Conservation (phyloP, 2,888 invertebrate species). For the Beris chalybata region DNA sequence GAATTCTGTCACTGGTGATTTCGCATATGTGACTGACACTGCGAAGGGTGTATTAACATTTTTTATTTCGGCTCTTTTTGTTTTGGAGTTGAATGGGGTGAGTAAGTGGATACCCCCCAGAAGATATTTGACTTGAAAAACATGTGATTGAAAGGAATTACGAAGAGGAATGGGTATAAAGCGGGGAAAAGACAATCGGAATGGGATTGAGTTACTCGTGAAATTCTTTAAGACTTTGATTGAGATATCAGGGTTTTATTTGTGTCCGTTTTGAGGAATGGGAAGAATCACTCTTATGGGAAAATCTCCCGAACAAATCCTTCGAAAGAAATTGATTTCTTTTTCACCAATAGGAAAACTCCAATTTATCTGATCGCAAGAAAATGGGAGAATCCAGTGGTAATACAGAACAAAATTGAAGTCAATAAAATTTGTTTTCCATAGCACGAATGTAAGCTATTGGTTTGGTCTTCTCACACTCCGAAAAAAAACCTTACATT, state of each 20-base stretch:
- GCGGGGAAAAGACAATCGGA: constrained; percentile 2
- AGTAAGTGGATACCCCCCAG: neutral
- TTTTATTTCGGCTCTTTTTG: neutral
- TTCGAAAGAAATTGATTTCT: no score
- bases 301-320: no score
- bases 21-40: constrained; percentile 32
- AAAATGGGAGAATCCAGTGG: no score
- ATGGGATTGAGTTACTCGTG: constrained; percentile 1
- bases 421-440: no score
- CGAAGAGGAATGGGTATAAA: neutral
- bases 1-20: constrained; percentile 22
- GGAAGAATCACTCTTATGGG: no score
- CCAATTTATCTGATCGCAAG: no score
- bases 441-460: no score
- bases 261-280: neutral
- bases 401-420: no score
- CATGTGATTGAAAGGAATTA: constrained; percentile 3
- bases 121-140: neutral
- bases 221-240: neutral
- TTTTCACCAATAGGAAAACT: no score
- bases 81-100: neutral
- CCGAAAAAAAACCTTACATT: no score
- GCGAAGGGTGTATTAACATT: constrained; percentile 25
- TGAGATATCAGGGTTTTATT: neutral
- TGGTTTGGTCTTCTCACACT: no score